Base-by-base conservation (phyloP, 2,113 vertebrate genomes). In the Syngnathus floridae region DNA sequence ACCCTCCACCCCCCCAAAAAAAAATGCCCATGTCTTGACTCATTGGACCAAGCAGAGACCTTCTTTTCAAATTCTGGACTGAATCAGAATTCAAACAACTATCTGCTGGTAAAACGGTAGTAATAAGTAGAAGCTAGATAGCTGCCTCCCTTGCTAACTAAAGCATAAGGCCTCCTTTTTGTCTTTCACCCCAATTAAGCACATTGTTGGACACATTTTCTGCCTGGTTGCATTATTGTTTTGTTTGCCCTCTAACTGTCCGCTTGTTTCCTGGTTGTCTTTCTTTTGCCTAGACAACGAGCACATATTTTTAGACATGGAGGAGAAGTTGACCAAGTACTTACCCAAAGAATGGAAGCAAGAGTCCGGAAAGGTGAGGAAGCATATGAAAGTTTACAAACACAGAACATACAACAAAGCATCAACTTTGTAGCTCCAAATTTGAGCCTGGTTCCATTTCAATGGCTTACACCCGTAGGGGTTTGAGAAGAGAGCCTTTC, bases 331-430 rank as follows among this genome's bases (percentile, higher is more conserved):
- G 63, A 91, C 84, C 45, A 93, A 92, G 75, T 96, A 94, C 83
- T 95, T 97, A 69, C 84, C 89, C 5, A 94, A 93, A 86, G 93
- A 96, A 65, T 93, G 93, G 94, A 94, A 91, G 82, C 91, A 88
- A 77, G 92, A 93, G 10, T 67, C 65, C 0, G 84, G 35, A 21
- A 90, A 90, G 90, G 95, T 95, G 87, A 88, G 87, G 21, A 9
- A 19, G n/a, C 22, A 19, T 31, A 35, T 49, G 14, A 21, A 21
- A 13, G 4, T 16, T 16, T 1, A 2, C 40, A 55, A 7, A 63
- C 26, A 21, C 16, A 11, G 38, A 58, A 19, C 14, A 57, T 57
- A 57, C 6, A 38, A 38, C 55, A 38, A 54, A 59, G 14, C 56
- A 59, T n/a, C 19, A 21, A n/a, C 41, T 26, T 64, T 49, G 7